Conservation (phyloP, 2,113 vertebrate genomes). For the Polyodon spathula region DNA sequence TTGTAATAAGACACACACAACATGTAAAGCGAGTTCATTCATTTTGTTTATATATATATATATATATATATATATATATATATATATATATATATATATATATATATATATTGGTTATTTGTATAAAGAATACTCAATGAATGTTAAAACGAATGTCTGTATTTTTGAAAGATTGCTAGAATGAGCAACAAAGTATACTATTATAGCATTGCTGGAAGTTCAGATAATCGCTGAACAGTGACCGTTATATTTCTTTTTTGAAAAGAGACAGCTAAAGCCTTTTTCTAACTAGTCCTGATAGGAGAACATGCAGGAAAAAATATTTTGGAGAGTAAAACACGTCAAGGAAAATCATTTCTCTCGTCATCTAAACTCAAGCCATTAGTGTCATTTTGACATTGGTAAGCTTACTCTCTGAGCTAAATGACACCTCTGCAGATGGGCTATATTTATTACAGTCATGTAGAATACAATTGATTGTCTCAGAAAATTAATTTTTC, state of each 20-base stretch:
- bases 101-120: too few species aligned
- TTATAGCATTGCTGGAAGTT: not conserved
- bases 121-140: too few species aligned
- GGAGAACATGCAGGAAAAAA: not conserved
- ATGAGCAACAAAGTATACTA: too few species aligned
- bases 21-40: too few species aligned
- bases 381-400: conserved; percentile 72
- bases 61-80: too few species aligned
- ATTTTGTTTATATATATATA: too few species aligned
- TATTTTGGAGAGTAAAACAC: not conserved
- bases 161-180: too few species aligned
- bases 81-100: too few species aligned
- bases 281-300: not conserved
- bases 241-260: not conserved
- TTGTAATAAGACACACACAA: too few species aligned
- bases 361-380: conserved; percentile 21
- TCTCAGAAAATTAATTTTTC: conserved; percentile 90
- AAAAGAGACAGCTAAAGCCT: not conserved
- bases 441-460: conserved; percentile 83
- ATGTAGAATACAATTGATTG: conserved; percentile 88
- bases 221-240: not conserved
- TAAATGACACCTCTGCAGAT: conserved; percentile 76
- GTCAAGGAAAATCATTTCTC: not conserved
- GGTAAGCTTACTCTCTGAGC: conserved; percentile 68
- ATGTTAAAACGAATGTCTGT: too few species aligned